These are phyloP conservation scores for Oostethus manadensis DNA, from an alignment of 2,113 vertebrate genomes.

Conservation along the genomic window DNA sequence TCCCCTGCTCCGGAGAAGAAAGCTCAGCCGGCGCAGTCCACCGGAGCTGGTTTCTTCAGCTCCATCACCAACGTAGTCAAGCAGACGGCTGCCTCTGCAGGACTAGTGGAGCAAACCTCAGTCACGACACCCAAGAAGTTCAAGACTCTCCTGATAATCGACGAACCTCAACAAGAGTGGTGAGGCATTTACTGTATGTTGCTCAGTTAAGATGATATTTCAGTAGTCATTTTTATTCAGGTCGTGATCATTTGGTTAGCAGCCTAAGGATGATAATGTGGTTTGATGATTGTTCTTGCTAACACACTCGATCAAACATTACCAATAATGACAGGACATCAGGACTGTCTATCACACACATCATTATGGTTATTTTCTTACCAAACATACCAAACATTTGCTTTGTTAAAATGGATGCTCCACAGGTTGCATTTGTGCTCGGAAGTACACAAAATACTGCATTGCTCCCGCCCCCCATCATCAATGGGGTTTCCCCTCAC, in stretches of 20 bases:
- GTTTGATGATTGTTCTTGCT: constrained; percentile 25
- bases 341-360: no score
- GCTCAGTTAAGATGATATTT: not conserved
- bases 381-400: not conserved
- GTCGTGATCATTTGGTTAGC: not conserved
- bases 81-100: constrained; percentile 87
- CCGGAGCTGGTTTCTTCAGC: constrained; percentile 83
- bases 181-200: constrained; percentile 67
- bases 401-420: constrained; percentile 6
- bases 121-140: constrained; percentile 77
- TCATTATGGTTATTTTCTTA: not conserved
- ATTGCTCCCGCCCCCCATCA: constrained; percentile 29
- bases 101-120: constrained; percentile 77
- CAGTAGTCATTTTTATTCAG: not conserved
- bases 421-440: constrained; percentile 27
- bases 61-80: constrained; percentile 91
- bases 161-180: constrained; percentile 90
- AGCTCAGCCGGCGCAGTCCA: constrained; percentile 57
- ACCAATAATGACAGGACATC: constrained; percentile 8
- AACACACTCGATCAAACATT: constrained; percentile 1
- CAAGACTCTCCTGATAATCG: constrained; percentile 88
- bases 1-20: constrained; percentile 69
- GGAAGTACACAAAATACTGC: constrained; percentile 35
- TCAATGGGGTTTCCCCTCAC: constrained; percentile 50
- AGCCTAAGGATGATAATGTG: constrained; percentile 34